These are phyloP conservation scores for Conus betulinus DNA, from an alignment of 1,140 invertebrate genomes.

Conservation along the genomic window DNA sequence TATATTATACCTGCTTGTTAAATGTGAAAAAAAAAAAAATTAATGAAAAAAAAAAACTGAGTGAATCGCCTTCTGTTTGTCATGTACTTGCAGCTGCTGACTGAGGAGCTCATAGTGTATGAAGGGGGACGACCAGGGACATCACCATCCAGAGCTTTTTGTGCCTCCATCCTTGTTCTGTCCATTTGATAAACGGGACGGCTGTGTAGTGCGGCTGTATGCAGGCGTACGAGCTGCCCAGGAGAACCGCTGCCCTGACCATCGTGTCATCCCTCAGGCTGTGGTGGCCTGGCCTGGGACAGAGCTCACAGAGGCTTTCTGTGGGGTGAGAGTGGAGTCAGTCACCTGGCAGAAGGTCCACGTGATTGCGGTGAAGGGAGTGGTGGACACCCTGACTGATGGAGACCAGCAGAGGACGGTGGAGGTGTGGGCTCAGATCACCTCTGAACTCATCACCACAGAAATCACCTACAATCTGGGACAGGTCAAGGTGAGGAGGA, in stretches of 20 bases:
- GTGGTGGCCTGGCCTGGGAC: slow-evolving; percentile 43
- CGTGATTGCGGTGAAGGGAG: slow-evolving; percentile 45
- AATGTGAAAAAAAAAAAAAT: neutral
- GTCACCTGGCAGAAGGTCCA: slow-evolving; percentile 36
- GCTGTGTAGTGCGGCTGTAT: slow-evolving; percentile 44
- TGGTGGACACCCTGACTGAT: slow-evolving; percentile 53
- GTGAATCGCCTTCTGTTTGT: neutral
- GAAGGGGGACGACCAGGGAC: slow-evolving; percentile 46
- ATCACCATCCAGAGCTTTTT: slow-evolving; percentile 38
- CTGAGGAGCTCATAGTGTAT: slow-evolving; percentile 41
- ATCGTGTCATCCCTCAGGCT: slow-evolving; percentile 52
- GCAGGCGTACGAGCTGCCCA: slow-evolving; percentile 36
- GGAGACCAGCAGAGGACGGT: slow-evolving; percentile 45
- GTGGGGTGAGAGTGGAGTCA: slow-evolving; percentile 40
- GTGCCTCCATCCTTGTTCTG: slow-evolving; percentile 61
- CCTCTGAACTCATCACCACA: slow-evolving; percentile 16
- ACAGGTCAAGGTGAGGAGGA: slow-evolving; percentile 37
- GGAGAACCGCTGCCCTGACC: slow-evolving; percentile 54
- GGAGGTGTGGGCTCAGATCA: slow-evolving; percentile 36
- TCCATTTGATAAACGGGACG: slow-evolving; percentile 25
- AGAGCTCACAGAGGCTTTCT: slow-evolving; percentile 36
- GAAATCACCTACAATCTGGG: slow-evolving; percentile 34
- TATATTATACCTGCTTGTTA: neutral
- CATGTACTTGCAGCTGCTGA: slow-evolving; percentile 43
- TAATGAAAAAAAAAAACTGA: neutral